Evolutionary conservation across 2,113 vertebrate genomes (phyloP).

Genomic region (Gnathochromis pfefferi): DNA sequence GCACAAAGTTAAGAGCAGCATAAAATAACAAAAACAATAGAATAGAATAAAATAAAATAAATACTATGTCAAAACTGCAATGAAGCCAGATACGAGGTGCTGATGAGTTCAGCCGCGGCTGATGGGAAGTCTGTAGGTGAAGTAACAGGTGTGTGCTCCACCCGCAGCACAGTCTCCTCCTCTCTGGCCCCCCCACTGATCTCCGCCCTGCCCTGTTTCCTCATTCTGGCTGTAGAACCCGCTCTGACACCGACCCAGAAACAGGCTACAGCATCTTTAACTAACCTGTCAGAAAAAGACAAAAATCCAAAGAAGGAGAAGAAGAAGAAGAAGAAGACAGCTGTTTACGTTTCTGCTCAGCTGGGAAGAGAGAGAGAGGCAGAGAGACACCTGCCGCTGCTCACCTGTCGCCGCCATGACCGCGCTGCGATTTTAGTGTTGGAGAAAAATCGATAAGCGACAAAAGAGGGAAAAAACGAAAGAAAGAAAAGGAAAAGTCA

Average conservation of each 20-base stretch:
- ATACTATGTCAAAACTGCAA: background rate
- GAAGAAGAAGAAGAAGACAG: accelerated
- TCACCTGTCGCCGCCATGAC: background rate
- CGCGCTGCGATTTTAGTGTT: background rate
- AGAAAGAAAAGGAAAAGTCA: background rate
- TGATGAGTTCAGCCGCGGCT: background rate
- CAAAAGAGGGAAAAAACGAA: accelerated
- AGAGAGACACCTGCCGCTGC: background rate
- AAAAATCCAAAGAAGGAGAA: background rate
- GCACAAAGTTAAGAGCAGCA: background rate
- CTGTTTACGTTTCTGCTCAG: background rate
- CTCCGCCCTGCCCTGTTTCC: background rate
- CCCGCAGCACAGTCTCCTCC: background rate
- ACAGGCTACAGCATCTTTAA: background rate
- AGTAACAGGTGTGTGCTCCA: background rate
- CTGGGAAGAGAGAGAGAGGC: background rate
- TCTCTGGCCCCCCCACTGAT: accelerated
- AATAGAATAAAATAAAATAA: background rate
- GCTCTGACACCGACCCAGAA: background rate
- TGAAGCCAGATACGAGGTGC: background rate
- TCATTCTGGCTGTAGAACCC: background rate
- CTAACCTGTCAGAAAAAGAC: background rate
- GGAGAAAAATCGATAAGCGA: background rate
- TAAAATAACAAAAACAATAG: background rate
- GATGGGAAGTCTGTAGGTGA: background rate